These are phyloP conservation scores for Pelecanoides urinatrix DNA, from an alignment of 2,113 vertebrate species.

Conservation along the genomic window DNA sequence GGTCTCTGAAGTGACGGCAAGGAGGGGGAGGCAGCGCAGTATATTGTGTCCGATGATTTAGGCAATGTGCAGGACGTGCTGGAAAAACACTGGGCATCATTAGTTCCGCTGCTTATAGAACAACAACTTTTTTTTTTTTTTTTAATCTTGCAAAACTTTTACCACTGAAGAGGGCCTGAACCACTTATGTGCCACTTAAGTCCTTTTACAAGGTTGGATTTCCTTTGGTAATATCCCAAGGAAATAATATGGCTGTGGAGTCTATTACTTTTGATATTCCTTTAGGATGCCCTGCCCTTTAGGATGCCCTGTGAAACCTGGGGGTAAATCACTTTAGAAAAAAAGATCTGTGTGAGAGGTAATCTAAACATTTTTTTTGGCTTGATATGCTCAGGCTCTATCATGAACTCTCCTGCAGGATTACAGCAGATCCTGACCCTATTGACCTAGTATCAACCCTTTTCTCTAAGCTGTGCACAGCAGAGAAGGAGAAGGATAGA, in stretches of 20 bases:
- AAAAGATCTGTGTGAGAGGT: neutral
- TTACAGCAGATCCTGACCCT: conserved; percentile 49
- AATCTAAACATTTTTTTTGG: neutral
- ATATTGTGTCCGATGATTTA: neutral
- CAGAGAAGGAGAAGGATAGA: neutral
- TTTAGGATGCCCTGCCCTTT: neutral
- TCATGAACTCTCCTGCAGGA: conserved; percentile 23
- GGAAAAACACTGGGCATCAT: neutral
- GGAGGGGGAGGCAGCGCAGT: neutral
- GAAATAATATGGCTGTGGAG: neutral
- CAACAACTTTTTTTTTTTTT: neutral
- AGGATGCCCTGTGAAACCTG: neutral
- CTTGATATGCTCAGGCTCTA: neutral
- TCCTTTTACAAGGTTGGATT: neutral
- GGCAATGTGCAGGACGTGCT: neutral
- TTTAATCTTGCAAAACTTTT: neutral
- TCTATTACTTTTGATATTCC: neutral
- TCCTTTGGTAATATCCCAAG: neutral
- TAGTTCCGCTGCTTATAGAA: neutral
- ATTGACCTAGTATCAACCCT: conserved; percentile 46
- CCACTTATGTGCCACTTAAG: neutral
- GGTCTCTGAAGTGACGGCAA: too few species aligned
- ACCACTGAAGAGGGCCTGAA: neutral
- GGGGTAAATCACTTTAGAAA: neutral
- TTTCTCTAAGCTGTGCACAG: neutral